phyloP scores from a whole-genome alignment of 2,113 vertebrate species.

The Petaurus breviceps region DNA sequence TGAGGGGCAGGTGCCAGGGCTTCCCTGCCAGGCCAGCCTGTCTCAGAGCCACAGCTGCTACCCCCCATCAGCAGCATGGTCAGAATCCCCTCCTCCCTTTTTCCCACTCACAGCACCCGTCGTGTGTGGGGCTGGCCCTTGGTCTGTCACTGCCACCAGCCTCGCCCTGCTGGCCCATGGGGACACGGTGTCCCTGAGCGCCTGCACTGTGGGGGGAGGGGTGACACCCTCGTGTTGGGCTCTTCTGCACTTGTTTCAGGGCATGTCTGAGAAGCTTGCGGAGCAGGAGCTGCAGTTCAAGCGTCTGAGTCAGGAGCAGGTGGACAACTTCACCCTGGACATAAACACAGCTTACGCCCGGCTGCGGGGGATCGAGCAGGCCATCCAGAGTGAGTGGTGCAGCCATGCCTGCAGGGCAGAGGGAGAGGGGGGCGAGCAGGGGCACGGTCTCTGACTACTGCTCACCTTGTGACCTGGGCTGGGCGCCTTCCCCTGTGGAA shows the following conservation, averaged over 20 bases:
- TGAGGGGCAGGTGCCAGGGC: too few relatives aligned
- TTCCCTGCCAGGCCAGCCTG: not conserved
- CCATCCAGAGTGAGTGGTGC: slow-evolving; percentile 92
- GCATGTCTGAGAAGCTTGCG: slow-evolving; percentile 88
- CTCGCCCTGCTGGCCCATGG: too few relatives aligned
- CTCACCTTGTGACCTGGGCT: too few relatives aligned
- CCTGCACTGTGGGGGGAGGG: too few relatives aligned
- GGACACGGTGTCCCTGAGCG: too few relatives aligned
- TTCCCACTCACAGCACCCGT: too few relatives aligned
- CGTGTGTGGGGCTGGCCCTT: too few relatives aligned
- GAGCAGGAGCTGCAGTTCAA: slow-evolving; percentile 93
- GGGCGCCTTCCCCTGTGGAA: too few relatives aligned
- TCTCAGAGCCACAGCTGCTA: not conserved
- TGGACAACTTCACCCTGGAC: slow-evolving; percentile 96
- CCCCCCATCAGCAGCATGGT: not conserved
- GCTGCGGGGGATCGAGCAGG: slow-evolving; percentile 95
- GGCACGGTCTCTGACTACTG: too few relatives aligned
- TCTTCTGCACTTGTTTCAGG: slow-evolving; percentile 81
- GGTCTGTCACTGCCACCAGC: too few relatives aligned
- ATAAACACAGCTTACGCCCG: slow-evolving; percentile 95
- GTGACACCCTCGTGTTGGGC: too few relatives aligned
- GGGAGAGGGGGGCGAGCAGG: not conserved
- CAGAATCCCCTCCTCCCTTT: too few relatives aligned
- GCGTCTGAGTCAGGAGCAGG: slow-evolving; percentile 94
- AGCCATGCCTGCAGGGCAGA: not conserved